phyloP scores from a whole-genome alignment of 2,797 vertebrate genomes.

The Bryconaethiops microstoma region DNA sequence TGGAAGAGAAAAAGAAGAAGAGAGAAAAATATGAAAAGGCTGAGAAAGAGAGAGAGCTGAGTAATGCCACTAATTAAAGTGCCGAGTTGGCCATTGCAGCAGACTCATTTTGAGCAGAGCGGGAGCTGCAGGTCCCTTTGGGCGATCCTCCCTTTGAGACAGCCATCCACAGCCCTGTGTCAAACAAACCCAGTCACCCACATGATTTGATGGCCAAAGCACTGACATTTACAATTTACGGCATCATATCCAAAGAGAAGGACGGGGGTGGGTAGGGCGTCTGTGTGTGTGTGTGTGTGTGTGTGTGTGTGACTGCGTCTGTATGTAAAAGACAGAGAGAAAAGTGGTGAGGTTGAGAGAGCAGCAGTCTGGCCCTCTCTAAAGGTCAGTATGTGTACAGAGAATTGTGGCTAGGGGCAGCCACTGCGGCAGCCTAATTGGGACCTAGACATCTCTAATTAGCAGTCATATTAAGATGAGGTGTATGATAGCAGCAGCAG shows the following conservation, averaged over 20 bases:
- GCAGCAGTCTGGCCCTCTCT: slow-evolving; percentile 44
- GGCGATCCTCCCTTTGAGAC: slow-evolving; percentile 20
- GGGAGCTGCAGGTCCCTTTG: slow-evolving; percentile 9
- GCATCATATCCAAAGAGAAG: slow-evolving; percentile 14
- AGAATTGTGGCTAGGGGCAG: slow-evolving; percentile 24
- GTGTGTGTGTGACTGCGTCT: neutral
- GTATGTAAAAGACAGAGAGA: neutral
- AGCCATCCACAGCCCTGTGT: slow-evolving; percentile 36
- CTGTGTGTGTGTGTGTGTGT: neutral
- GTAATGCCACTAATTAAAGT: slow-evolving; percentile 41
- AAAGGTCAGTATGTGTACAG: slow-evolving; percentile 58
- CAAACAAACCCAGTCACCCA: slow-evolving; percentile 47
- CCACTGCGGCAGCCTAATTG: slow-evolving; percentile 36
- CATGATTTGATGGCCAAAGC: slow-evolving; percentile 49
- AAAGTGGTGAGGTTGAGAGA: slow-evolving; percentile 26
- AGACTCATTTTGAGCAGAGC: neutral
- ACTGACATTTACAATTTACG: slow-evolving; percentile 60
- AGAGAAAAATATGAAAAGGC: neutral
- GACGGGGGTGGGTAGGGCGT: neutral
- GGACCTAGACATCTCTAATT: slow-evolving; percentile 49
- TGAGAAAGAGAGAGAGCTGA: neutral
- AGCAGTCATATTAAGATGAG: slow-evolving; percentile 37
- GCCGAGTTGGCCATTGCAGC: slow-evolving; percentile 19
- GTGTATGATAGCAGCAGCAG: slow-evolving; percentile 21
- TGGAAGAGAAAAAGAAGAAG: slow-evolving; percentile 31